phyloP scores from a whole-genome alignment of 2,113 vertebrate genomes.

The Desmodus rotundus region DNA sequence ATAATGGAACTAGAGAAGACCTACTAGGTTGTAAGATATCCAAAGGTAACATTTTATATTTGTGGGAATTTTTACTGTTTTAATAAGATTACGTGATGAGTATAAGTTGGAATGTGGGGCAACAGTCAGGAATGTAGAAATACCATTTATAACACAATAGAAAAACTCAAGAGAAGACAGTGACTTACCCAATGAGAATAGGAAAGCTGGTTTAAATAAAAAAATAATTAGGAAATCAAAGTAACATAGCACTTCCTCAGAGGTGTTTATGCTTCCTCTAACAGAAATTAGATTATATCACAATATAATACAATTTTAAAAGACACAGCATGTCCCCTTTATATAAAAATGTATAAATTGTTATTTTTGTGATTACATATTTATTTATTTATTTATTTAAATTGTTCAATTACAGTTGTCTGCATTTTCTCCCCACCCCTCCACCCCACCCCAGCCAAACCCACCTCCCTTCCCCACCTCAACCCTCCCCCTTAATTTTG shows the following conservation, averaged over 20 bases:
- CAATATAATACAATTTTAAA: not conserved
- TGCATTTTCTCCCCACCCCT: too few species aligned
- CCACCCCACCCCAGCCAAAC: too few species aligned
- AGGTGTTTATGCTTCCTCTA: not conserved
- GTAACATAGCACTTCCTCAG: not conserved
- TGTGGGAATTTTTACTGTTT: not conserved
- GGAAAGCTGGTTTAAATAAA: not conserved
- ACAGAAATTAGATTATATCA: not conserved
- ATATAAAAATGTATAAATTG: not conserved
- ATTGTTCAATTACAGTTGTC: too few species aligned
- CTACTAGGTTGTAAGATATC: not conserved
- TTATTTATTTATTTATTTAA: too few species aligned
- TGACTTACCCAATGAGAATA: not conserved
- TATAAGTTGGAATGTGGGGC: not conserved
- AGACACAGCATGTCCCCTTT: not conserved
- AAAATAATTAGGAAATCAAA: not conserved
- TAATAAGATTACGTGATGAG: not conserved
- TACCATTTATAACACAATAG: not conserved
- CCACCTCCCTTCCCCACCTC: too few species aligned
- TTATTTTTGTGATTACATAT: not conserved
- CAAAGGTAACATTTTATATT: not conserved
- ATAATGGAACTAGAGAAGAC: not conserved
- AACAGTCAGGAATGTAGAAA: not conserved
- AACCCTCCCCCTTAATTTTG: too few species aligned
- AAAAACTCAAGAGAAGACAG: not conserved